Percentiles rank a stretch among this genome's conserved stretches.
Evolutionary conservation across 1,140 invertebrate genomes (phyloP).

Genomic region (Pararge aegeria): DNA sequence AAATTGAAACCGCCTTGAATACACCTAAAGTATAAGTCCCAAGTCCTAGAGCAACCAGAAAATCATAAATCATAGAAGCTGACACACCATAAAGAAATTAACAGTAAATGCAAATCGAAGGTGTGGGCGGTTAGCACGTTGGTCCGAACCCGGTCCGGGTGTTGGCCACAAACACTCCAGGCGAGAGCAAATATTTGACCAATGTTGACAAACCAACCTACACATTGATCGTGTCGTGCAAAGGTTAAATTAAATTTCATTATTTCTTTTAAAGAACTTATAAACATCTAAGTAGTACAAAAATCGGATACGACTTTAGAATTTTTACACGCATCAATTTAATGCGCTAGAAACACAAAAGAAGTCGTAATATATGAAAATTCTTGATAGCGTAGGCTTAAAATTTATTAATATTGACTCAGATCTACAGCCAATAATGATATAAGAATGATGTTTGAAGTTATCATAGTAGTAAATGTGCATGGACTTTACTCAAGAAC

Average conservation of each 20-base stretch:
- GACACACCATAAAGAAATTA: constrained; percentile 25
- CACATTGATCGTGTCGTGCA: not conserved
- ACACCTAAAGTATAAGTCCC: not conserved
- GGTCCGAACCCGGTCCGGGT: constrained; percentile 1
- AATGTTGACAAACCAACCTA: constrained; percentile 16
- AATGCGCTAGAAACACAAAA: too few relatives aligned
- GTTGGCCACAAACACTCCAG: constrained; percentile 7
- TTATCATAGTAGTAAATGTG: too few relatives aligned
- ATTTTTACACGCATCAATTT: too few relatives aligned
- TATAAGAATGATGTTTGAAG: too few relatives aligned
- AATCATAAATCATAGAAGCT: constrained; percentile 13
- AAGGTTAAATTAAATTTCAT: not conserved
- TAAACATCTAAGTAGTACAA: not conserved
- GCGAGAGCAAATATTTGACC: constrained; percentile 2
- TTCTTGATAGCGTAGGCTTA: too few relatives aligned
- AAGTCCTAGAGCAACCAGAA: constrained; percentile 4
- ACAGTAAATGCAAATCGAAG: constrained; percentile 25
- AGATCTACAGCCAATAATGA: too few relatives aligned
- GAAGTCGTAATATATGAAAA: too few relatives aligned
- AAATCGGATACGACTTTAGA: too few relatives aligned
- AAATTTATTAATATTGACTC: too few relatives aligned
- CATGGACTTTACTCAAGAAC: too few relatives aligned
- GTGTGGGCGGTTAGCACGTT: constrained; percentile 19
- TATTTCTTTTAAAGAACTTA: not conserved
- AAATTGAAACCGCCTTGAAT: not conserved